Evolutionary conservation across 2,797 vertebrate genomes (phyloP), one percentile per base, ranked within the genome.

Genomic region (Hipposideros larvatus): DNA sequence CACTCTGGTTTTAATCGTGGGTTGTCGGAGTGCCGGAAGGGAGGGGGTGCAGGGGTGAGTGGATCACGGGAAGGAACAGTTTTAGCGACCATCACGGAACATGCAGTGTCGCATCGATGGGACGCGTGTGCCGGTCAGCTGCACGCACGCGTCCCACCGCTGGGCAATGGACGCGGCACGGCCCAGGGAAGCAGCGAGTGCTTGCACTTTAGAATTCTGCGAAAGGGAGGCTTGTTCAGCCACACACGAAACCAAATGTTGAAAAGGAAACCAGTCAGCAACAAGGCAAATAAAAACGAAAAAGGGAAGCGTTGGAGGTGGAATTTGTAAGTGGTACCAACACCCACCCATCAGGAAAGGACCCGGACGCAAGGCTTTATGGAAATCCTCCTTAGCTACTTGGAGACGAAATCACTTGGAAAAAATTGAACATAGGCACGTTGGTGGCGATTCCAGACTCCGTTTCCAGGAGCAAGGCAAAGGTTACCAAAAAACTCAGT

Each of bases 261-360:
- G 71, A 92, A 83, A 96, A 94, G 89, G 87, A 94, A 97, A 94
- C 91, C 95, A 59, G 75, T 92, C 93, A 75, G 93, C 93, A 94
- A 87, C 96, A 84, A 93, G 96, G 85, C 51, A 11, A 86, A 96
- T 84, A 96, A 96, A 94, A 97, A 97, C 80, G 88, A 89, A 97
- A 55, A 96, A 96, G 94, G 88, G 96, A 93, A 95, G 95, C 96
- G 82, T 55, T 14, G 5, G 86, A 78, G 28, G 94, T 90, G 93
- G 96, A 93, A 92, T 21, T 37, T 51, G 0, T 37, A 0, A 28
- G 4, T 1, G 19, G 11, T 0, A 11, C 11, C 34, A 5, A 48
- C 37, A 48, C 2, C 6, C 2, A 16, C 21, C 22, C 1, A 0
- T 31, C 51, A 1, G 11, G 46, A 3, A 8, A 28, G 28, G 26